Evolutionary conservation across 1,140 invertebrate species (phyloP).

Genomic region (Achroia grisella): DNA sequence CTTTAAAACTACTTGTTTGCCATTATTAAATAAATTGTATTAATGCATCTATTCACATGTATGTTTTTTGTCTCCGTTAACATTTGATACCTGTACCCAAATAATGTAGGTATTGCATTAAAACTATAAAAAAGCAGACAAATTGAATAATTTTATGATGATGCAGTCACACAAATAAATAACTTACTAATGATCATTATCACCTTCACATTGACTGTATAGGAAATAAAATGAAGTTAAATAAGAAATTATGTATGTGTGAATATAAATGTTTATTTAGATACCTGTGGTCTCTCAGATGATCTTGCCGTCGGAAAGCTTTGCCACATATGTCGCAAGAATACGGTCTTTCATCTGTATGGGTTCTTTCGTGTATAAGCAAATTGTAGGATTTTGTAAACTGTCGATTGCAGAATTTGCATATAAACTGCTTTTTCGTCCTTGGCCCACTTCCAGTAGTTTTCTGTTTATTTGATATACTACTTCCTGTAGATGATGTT

Average conservation of each 20-base stretch:
- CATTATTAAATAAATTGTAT: too few species aligned
- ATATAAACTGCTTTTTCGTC: slow-evolving; percentile 98
- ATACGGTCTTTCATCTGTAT: slow-evolving; percentile 98
- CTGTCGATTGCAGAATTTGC: slow-evolving; percentile 96
- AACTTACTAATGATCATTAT: slow-evolving; percentile 3
- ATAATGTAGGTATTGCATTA: background rate
- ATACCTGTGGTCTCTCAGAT: slow-evolving; percentile 96
- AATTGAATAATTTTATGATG: background rate
- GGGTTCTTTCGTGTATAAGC: slow-evolving; percentile 97
- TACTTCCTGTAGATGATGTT: slow-evolving; percentile 69
- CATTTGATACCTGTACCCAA: too few species aligned
- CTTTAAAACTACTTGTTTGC: too few species aligned
- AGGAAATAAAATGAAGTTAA: background rate
- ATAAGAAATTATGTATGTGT: slow-evolving; percentile 1
- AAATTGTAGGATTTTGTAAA: slow-evolving; percentile 99
- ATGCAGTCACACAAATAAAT: slow-evolving; percentile 1
- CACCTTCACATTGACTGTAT: background rate
- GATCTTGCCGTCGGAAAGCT: slow-evolving; percentile 96
- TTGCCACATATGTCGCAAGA: slow-evolving; percentile 99
- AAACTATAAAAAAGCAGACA: background rate
- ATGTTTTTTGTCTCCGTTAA: too few species aligned
- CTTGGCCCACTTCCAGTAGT: slow-evolving; percentile 78
- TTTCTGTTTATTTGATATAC: slow-evolving; percentile 73
- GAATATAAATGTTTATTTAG: too few species aligned
- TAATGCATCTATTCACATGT: too few species aligned